phyloP scores from a whole-genome alignment of 2,113 vertebrate genomes.

The Corvus hawaiiensis region DNA sequence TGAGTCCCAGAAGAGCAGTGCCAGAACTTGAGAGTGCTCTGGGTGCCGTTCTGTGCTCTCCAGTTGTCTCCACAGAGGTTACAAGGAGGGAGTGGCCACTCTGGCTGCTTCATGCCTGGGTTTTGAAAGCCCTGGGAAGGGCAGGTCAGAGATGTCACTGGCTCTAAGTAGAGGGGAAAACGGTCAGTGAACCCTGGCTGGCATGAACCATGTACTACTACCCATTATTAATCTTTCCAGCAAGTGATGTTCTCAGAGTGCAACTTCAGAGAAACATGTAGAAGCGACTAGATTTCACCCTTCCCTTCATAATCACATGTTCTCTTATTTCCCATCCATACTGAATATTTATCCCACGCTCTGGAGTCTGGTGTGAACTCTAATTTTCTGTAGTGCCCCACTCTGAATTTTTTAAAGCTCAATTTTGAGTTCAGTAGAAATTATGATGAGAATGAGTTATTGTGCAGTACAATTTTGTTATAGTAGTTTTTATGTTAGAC shows the following conservation, averaged over 20 bases:
- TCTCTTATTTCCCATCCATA: neutral
- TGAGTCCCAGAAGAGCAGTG: neutral
- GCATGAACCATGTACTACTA: neutral
- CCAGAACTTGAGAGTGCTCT: fast-evolving
- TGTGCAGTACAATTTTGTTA: neutral
- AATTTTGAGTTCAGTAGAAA: neutral
- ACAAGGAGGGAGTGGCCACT: neutral
- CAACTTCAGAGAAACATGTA: neutral
- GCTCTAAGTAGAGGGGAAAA: neutral
- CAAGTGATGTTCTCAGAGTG: neutral
- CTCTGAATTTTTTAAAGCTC: neutral
- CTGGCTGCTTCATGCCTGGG: neutral
- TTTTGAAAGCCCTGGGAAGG: neutral
- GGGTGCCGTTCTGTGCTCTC: neutral
- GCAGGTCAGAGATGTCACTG: neutral
- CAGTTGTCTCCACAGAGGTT: neutral
- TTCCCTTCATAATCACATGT: neutral
- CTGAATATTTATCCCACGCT: neutral
- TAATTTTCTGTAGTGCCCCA: neutral
- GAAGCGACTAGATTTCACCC: neutral
- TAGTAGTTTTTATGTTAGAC: neutral
- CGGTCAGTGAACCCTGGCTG: neutral
- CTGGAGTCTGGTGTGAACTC: neutral
- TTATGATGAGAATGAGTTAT: neutral
- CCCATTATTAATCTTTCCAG: neutral